Base-by-base conservation (phyloP, 2,888 invertebrate genomes). In the Terebella lapidaria region DNA sequence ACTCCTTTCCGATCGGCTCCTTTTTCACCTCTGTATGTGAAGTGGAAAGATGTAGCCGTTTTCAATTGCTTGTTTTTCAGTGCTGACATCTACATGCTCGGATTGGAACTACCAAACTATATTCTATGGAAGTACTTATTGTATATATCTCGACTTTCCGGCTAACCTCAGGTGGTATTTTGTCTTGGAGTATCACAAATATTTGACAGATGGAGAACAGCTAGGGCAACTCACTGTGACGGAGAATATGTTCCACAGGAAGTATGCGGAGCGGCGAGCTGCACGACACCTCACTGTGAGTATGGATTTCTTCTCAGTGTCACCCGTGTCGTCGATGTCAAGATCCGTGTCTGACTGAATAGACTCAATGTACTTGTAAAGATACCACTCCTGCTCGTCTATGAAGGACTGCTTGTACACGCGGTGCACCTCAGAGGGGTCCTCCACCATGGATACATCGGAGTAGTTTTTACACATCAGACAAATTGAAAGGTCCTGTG, bases 211-310 rank as follows among this genome's bases (percentile, higher is more conserved):
- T n/a, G n/a, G n/a, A n/a, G n/a, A n/a, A n/a, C n/a, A n/a, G n/a
- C n/a, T n/a, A n/a, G n/a, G n/a, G n/a, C n/a, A n/a, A n/a, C 75
- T 68, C 67, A 78, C 78, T 62, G 77, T 76, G 27, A 78, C 74
- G 70, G 76, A 71, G 60, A 76, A 76, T 64, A 78, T 75, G 71
- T 78, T 78, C 77, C 77, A 78, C 24, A 78, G 71, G 67, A 78
- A 78, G 67, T 77, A 78, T 28, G 76, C 75, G 5, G 77, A 77
- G 29, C 78, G 67, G 30, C 78, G 67, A 3, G 76, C 78, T 24
- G 77, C 78, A 56, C 76, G 71, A 65, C 77, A 77, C 64, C 74
- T 76, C 35, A 78, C 77, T 62, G 74, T 74, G 54, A 78, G 70
- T n/a, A n/a, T n/a, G n/a, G n/a, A n/a, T 49, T 76, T 74, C 64